These are phyloP conservation scores for Ectemnius cavifrons DNA, from an alignment of 2,888 invertebrate genomes.

Conservation along the genomic window DNA sequence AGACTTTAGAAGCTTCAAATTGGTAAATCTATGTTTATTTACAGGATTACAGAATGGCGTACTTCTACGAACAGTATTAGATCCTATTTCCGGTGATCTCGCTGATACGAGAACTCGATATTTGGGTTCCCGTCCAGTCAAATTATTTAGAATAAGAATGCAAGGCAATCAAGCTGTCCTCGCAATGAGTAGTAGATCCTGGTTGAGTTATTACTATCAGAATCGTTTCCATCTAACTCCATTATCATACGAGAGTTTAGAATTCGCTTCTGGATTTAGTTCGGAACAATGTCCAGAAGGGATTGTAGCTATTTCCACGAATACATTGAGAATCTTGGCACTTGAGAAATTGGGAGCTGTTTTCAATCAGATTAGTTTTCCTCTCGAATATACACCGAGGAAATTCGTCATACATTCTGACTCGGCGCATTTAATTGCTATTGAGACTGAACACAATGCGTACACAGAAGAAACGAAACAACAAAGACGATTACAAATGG, in stretches of 20 bases:
- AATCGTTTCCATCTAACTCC: slow-evolving; percentile 97
- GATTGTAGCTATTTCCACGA: slow-evolving; percentile 98
- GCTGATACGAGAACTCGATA: slow-evolving; percentile 98
- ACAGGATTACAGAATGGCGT: slow-evolving; percentile 95
- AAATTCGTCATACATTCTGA: slow-evolving; percentile 96
- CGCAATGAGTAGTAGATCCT: slow-evolving; percentile 98
- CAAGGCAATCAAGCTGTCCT: slow-evolving; percentile 97
- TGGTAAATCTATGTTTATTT: background rate
- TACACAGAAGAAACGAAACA: slow-evolving; percentile 98
- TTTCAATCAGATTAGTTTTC: slow-evolving; percentile 96
- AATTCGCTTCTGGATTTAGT: slow-evolving; percentile 98
- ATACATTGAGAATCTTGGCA: slow-evolving; percentile 97
- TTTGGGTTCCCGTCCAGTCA: slow-evolving; percentile 96
- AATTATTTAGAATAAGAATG: slow-evolving; percentile 96
- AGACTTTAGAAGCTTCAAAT: background rate
- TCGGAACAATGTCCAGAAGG: slow-evolving; percentile 99
- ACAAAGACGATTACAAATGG: slow-evolving; percentile 96
- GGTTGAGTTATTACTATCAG: slow-evolving; percentile 99
- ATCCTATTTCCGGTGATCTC: slow-evolving; percentile 96
- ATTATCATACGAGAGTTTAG: slow-evolving; percentile 96
- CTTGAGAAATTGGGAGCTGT: slow-evolving; percentile 98
- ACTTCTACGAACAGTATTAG: slow-evolving; percentile 93
- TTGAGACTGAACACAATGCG: slow-evolving; percentile 99
- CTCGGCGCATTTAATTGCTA: slow-evolving; percentile 91
- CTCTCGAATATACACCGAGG: slow-evolving; percentile 96